A percentile compares a stretch with the other conserved stretches of the same genome.
phyloP scores from a whole-genome alignment of 35 echinoderm and acorn worm genomes.

The Ophioderma brevispina region DNA sequence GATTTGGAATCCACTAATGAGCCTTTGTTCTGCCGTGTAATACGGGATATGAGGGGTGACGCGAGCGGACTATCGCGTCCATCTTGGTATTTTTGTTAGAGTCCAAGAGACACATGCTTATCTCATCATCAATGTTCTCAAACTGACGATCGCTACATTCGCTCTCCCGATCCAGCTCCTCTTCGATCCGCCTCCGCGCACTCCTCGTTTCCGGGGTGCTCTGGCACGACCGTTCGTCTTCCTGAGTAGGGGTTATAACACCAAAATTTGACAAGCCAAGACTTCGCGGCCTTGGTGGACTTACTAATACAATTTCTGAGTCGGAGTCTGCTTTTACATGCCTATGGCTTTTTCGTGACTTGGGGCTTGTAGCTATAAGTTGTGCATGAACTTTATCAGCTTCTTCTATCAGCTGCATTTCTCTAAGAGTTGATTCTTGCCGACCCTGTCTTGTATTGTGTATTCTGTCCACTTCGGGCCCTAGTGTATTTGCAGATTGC shows the following conservation, averaged over 20 bases:
- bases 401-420: slow-evolving; percentile 52
- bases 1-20: too few species aligned
- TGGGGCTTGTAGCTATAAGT: slow-evolving; percentile 13
- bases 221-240: background rate
- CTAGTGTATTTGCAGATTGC: background rate
- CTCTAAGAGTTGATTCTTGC: background rate
- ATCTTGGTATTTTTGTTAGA: slow-evolving; percentile 1
- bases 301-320: background rate
- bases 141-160: slow-evolving; percentile 62
- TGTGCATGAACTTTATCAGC: slow-evolving; percentile 37
- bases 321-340: background rate
- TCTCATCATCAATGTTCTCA: slow-evolving; percentile 71
- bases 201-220: slow-evolving; percentile 62
- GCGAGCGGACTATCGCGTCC: background rate
- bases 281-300: background rate
- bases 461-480: background rate
- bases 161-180: slow-evolving; percentile 65
- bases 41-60: background rate
- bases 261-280: background rate
- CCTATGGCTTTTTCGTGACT: background rate
- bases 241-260: background rate
- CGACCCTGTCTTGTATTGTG: background rate
- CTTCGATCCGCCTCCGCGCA: slow-evolving; percentile 46
- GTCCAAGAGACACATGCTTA: slow-evolving; percentile 61
- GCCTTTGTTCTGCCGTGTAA: background rate